Evolutionary conservation across 2,113 vertebrate genomes (phyloP).

Genomic region (Oncorhynchus nerka): DNA sequence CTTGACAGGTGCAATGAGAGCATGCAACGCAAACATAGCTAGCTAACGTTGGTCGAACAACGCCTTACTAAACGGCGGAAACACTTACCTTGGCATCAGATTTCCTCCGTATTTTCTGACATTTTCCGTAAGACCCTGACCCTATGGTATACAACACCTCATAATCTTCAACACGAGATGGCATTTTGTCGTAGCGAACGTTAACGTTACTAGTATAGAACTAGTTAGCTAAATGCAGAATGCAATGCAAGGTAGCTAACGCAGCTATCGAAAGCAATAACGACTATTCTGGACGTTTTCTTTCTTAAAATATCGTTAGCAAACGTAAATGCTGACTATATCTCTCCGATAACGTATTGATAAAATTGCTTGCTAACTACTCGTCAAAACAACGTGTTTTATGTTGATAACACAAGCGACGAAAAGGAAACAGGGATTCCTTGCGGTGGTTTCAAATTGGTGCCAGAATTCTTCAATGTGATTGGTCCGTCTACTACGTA

Average conservation of each 20-base stretch:
- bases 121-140: slow-evolving; percentile 88
- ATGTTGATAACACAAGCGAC: neutral
- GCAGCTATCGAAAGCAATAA: neutral
- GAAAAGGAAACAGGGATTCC: slow-evolving; percentile 24
- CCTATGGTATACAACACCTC: slow-evolving; percentile 90
- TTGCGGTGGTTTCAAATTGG: slow-evolving; percentile 62
- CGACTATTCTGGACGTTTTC: neutral
- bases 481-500: slow-evolving; percentile 52
- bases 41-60: too few species aligned
- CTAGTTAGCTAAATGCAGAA: neutral
- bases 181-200: slow-evolving; percentile 70
- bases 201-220: neutral
- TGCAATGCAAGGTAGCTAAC: neutral
- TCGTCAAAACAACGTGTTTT: neutral
- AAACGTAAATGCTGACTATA: too few species aligned
- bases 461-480: slow-evolving; percentile 42
- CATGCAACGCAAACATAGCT: neutral
- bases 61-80: too few species aligned
- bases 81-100: slow-evolving; percentile 86
- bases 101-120: slow-evolving; percentile 89
- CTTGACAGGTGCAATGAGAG: neutral
- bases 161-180: slow-evolving; percentile 87
- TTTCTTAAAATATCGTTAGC: neutral
- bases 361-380: neutral
- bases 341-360: neutral